Conservation (phyloP, 2,113 vertebrate species). For the Zosterops hypoxanthus region DNA sequence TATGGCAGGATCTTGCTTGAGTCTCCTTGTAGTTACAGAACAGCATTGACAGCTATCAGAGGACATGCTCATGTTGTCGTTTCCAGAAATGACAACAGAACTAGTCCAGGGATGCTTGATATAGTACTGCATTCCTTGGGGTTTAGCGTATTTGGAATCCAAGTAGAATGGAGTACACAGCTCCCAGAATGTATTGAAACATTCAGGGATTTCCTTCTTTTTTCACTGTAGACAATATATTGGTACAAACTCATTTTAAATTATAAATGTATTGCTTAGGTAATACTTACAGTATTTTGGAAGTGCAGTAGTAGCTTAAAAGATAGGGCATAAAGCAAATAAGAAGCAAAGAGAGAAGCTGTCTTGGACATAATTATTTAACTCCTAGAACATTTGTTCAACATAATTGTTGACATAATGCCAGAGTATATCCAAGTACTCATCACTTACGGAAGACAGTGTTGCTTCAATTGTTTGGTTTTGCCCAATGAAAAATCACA, state of each 20-base stretch:
- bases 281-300: not conserved
- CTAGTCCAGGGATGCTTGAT: not conserved
- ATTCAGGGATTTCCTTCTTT: not conserved
- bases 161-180: not conserved
- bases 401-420: not conserved
- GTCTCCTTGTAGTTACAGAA: not conserved
- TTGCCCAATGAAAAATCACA: slow-evolving; percentile 36
- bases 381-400: not conserved
- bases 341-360: not conserved
- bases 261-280: not conserved
- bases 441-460: not conserved
- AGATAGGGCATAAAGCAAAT: not conserved
- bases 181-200: not conserved
- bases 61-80: not conserved
- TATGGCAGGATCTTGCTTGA: not conserved
- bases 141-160: not conserved
- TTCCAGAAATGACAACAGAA: not conserved
- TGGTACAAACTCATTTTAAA: not conserved
- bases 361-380: not conserved
- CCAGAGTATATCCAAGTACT: not conserved
- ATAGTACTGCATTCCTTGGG: not conserved
- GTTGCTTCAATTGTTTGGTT: not conserved
- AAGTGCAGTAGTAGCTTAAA: not conserved
- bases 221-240: not conserved
- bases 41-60: not conserved